Evolutionary conservation across 2,797 vertebrate species (phyloP).

Genomic region (Sibirionetta formosa): DNA sequence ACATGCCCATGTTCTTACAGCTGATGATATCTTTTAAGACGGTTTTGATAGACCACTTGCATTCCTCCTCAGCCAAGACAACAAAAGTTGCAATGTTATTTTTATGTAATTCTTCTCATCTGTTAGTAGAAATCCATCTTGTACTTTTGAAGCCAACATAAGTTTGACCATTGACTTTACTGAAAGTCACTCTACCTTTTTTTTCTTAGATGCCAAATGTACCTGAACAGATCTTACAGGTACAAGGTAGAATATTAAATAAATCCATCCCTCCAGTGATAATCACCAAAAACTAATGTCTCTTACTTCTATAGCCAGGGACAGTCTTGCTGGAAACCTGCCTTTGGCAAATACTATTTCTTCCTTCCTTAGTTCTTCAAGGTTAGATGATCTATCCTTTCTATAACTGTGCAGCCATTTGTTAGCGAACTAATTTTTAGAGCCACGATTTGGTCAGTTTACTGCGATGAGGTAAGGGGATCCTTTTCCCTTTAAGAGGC

Average conservation of each 20-base stretch:
- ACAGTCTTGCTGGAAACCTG: background rate
- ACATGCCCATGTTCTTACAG: background rate
- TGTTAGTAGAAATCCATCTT: background rate
- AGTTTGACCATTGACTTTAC: background rate
- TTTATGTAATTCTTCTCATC: background rate
- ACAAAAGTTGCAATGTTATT: background rate
- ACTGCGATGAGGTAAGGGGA: background rate
- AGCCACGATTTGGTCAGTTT: background rate
- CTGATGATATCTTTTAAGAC: background rate
- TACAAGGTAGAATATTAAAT: background rate
- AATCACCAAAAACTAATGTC: background rate
- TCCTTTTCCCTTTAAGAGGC: slow-evolving; percentile 74
- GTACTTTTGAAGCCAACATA: slow-evolving; percentile 11
- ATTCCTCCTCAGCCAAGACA: slow-evolving; percentile 5
- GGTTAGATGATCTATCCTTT: background rate
- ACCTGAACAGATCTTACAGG: slow-evolving; percentile 30
- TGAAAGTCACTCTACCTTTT: slow-evolving; percentile 13
- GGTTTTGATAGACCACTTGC: background rate
- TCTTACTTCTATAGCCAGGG: background rate
- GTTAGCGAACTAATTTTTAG: background rate
- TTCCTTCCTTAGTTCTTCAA: background rate
- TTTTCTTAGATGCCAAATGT: slow-evolving; percentile 24
- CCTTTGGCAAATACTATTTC: background rate
- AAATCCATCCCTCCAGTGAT: background rate
- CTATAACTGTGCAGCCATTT: background rate